Percentiles rank a stretch among this genome's conserved stretches.
Evolutionary conservation across 2,888 invertebrate genomes (phyloP).

Genomic region (Belgica antarctica): DNA sequence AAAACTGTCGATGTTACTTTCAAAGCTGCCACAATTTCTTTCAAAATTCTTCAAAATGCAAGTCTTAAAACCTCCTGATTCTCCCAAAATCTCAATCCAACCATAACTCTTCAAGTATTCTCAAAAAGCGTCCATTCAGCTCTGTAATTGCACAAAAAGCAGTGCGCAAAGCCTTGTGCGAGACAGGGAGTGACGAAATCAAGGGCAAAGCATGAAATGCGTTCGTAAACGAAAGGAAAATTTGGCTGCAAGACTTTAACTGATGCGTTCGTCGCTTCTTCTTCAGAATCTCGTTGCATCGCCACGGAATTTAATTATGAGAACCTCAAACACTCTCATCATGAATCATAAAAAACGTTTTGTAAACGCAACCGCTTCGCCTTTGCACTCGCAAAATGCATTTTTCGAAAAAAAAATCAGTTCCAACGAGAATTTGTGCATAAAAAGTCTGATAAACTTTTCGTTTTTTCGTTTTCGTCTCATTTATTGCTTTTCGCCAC

Average conservation of each 20-base stretch:
- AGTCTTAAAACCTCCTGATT: too few relatives aligned
- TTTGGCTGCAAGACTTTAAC: too few relatives aligned
- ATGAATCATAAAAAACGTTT: slow-evolving; percentile 6
- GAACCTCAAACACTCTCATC: background rate
- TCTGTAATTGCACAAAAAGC: too few relatives aligned
- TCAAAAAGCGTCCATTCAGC: background rate
- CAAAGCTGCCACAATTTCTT: too few relatives aligned
- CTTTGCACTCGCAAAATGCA: slow-evolving; percentile 30
- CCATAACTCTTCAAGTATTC: too few relatives aligned
- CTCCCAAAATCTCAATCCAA: too few relatives aligned
- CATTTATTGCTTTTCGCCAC: slow-evolving; percentile 7
- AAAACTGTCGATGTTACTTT: too few relatives aligned
- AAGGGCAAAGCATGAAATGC: slow-evolving; percentile 36
- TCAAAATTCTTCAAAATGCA: too few relatives aligned
- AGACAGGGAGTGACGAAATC: slow-evolving; percentile 17
- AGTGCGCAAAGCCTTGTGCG: background rate
- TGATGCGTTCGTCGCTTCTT: background rate
- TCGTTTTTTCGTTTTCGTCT: background rate
- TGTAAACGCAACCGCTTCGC: slow-evolving; percentile 23
- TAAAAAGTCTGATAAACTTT: slow-evolving; percentile 40
- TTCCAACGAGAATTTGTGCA: slow-evolving; percentile 39
- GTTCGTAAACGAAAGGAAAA: slow-evolving; percentile 25
- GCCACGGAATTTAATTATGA: background rate
- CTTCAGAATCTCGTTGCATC: background rate
- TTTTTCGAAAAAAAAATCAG: slow-evolving; percentile 23